These are phyloP conservation scores for Epinephelus lanceolatus DNA, from an alignment of 2,113 vertebrate genomes.

Conservation along the genomic window DNA sequence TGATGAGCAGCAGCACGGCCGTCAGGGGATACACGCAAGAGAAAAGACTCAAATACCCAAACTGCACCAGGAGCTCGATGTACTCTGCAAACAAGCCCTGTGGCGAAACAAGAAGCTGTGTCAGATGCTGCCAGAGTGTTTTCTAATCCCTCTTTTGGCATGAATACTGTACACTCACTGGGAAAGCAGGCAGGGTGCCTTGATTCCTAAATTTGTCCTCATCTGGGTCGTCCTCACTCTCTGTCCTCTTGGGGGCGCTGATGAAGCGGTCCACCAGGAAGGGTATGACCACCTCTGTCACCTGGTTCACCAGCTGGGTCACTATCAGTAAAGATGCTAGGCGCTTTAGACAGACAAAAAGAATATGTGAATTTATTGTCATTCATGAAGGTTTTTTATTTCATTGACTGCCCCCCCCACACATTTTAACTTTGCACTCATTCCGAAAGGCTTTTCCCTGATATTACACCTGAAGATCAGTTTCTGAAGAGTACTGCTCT, in stretches of 20 bases:
- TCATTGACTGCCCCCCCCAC: background rate
- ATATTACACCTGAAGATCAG: background rate
- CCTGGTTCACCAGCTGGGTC: constrained; percentile 86
- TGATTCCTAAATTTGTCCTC: constrained; percentile 85
- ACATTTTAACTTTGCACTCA: background rate
- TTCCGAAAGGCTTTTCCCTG: background rate
- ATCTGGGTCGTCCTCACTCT: constrained; percentile 81
- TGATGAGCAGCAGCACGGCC: constrained; percentile 84
- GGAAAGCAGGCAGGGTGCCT: constrained; percentile 76
- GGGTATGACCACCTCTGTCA: constrained; percentile 85
- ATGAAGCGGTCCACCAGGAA: constrained; percentile 83
- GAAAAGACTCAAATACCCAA: constrained; percentile 89
- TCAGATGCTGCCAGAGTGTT: background rate
- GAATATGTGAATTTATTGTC: background rate
- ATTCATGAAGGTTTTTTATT: background rate
- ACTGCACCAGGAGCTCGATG: constrained; percentile 89
- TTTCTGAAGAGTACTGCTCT: background rate
- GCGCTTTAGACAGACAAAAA: constrained; percentile 65
- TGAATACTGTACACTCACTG: constrained; percentile 71
- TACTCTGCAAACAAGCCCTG: constrained; percentile 88
- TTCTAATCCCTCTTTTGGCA: background rate
- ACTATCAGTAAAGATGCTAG: constrained; percentile 85
- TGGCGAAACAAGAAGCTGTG: constrained; percentile 24
- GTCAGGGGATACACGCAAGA: constrained; percentile 88
- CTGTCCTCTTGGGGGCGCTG: constrained; percentile 64